phyloP scores from a whole-genome alignment of 53 echinoderm and acorn worm genomes.

The Holothuria leucospilota region DNA sequence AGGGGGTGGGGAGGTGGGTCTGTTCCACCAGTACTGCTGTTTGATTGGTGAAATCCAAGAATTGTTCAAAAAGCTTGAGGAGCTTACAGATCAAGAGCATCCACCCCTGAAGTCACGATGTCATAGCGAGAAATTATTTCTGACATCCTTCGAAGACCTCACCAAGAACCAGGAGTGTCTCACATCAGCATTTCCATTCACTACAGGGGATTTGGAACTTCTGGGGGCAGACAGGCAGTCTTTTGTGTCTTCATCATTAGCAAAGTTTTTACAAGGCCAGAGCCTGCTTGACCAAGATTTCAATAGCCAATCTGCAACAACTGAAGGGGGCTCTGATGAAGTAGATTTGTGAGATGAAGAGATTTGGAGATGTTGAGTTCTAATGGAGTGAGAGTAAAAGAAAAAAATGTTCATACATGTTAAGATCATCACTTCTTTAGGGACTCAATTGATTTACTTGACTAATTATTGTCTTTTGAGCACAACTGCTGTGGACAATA shows the following conservation, averaged over 20 bases:
- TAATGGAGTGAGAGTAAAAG: too few species aligned
- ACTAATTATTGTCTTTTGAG: too few species aligned
- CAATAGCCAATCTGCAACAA: not conserved
- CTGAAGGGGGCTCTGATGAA: slow-evolving; percentile 58
- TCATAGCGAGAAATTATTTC: slow-evolving; percentile 79
- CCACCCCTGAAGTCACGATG: slow-evolving; percentile 70
- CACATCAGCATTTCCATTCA: slow-evolving; percentile 96
- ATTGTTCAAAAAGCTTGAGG: slow-evolving; percentile 77
- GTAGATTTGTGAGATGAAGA: slow-evolving; percentile 52
- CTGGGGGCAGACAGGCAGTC: slow-evolving; percentile 91
- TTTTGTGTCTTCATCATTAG: slow-evolving; percentile 86
- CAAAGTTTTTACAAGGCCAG: slow-evolving; percentile 90
- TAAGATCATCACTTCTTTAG: too few species aligned
- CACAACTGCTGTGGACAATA: too few species aligned
- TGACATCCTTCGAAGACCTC: slow-evolving; percentile 68
- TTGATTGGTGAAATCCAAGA: slow-evolving; percentile 96
- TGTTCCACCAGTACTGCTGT: slow-evolving; percentile 94
- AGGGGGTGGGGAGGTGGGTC: slow-evolving; percentile 77
- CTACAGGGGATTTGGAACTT: slow-evolving; percentile 84
- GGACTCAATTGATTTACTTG: too few species aligned
- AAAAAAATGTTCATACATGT: too few species aligned
- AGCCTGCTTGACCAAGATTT: slow-evolving; percentile 84
- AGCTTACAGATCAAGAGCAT: slow-evolving; percentile 64
- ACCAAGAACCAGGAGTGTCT: slow-evolving; percentile 70
- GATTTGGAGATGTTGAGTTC: too few species aligned